Evolutionary conservation across 2,797 vertebrate genomes (phyloP), one percentile per base, ranked within the genome.

Genomic region (Emydoidea blandingii): DNA sequence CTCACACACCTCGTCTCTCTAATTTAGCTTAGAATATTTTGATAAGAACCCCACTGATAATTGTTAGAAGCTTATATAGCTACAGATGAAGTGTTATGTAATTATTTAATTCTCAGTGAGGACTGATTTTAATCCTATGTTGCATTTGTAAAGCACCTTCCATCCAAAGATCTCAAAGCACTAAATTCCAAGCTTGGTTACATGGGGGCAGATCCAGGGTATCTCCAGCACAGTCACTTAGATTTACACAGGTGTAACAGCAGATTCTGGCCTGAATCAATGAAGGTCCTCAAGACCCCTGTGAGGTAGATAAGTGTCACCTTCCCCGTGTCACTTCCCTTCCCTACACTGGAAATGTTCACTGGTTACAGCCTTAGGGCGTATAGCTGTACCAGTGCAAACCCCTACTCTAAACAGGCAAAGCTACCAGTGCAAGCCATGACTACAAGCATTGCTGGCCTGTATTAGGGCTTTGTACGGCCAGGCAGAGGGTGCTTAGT

Each of bases 271-370:
- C 12, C 41, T 44, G 47, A 44, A 47, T 27, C 44, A 47, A 44
- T 85, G 87, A 76, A 92, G 44, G 11, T 83, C 91, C 68, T 65
- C 86, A 95, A 72, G 81, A 79, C 56, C 82, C 94, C 86, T 95
- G 91, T 72, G 44, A 92, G 82, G 49, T 41, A 78, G 8, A 9
- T 88, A 91, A 3, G 87, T 89, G 62, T 47, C 96, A 53, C 76
- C 79, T 87, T 92, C 91, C 41, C 87, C 74, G 47, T 41, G 62
- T 19, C 34, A 65, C 59, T 62, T 62, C 29, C 29, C 25, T 31
- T 59, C 12, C 59, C 62, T 65, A n/a, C 34, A 65, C 65, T 37
- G 65, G 37, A 76, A 47, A 76, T 76, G 25, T 76, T 47, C 72
- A 76, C 12, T 47, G 37, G 68, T 41, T 44, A 74, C 5, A 44